These are phyloP conservation scores for Protophormia terraenovae DNA, from an alignment of 2,888 invertebrate species.

Conservation along the genomic window DNA sequence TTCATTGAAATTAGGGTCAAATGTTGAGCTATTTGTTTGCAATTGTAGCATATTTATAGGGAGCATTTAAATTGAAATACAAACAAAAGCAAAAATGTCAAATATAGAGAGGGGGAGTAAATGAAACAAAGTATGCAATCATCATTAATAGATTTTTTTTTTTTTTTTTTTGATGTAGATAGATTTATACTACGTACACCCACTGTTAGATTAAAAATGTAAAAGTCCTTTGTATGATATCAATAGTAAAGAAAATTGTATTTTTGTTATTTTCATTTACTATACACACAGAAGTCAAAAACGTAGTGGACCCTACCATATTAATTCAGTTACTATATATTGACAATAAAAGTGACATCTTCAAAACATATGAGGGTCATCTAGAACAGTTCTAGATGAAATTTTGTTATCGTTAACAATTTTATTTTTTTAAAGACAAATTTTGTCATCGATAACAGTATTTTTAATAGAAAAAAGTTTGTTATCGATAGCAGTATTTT, in stretches of 20 bases:
- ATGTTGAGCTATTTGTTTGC: constrained; percentile 64
- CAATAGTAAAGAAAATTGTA: neutral
- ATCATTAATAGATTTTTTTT: constrained; percentile 40
- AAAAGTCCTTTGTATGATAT: neutral
- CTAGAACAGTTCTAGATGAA: too few relatives aligned
- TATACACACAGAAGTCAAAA: too few relatives aligned
- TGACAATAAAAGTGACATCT: too few relatives aligned
- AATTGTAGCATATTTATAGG: constrained; percentile 60
- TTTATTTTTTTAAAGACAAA: too few relatives aligned
- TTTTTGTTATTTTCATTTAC: too few relatives aligned
- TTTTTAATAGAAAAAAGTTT: too few relatives aligned
- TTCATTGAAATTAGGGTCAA: constrained; percentile 65
- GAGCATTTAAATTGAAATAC: constrained; percentile 34
- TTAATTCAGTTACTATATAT: constrained; percentile 40
- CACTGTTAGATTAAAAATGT: neutral
- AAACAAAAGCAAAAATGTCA: constrained; percentile 1
- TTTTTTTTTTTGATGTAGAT: too few relatives aligned
- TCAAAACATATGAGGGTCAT: too few relatives aligned
- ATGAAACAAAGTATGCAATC: constrained; percentile 52
- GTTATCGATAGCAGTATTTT: too few relatives aligned
- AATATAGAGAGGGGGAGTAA: neutral
- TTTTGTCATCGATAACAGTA: too few relatives aligned
- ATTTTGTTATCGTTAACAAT: too few relatives aligned
- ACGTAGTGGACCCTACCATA: constrained; percentile 21
- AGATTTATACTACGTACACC: neutral